A percentile compares a stretch with the other conserved stretches of the same genome.
phyloP scores from a whole-genome alignment of 1,140 invertebrate species.

The Dendrolimus kikuchii region DNA sequence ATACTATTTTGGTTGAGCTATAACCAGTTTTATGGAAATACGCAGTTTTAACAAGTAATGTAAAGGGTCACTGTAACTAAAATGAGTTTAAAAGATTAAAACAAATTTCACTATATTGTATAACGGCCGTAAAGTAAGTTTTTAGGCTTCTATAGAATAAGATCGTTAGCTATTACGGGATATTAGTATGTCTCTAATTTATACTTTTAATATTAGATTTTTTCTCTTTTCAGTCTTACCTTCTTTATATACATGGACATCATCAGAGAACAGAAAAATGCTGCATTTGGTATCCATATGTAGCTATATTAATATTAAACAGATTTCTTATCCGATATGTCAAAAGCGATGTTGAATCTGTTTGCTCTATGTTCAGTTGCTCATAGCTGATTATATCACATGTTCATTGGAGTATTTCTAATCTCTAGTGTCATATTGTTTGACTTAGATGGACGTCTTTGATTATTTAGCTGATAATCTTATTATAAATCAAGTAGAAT shows the following conservation, averaged over 20 bases:
- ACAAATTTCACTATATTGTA: no score
- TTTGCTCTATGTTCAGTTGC: conserved; percentile 4
- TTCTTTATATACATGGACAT: conserved; percentile 58
- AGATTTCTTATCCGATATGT: conserved; percentile 10
- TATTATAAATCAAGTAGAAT: not conserved
- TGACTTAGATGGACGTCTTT: conserved; percentile 21
- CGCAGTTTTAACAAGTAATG: no score
- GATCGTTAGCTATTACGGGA: no score
- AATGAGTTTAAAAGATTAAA: no score
- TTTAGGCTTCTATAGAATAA: no score
- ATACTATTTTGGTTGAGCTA: no score
- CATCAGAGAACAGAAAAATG: conserved; percentile 17
- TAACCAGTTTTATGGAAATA: no score
- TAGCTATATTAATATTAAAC: not conserved
- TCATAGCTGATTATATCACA: conserved; percentile 29
- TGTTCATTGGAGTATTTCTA: conserved; percentile 23
- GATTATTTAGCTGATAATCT: conserved; percentile 1
- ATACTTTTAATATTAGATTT: conserved; percentile 18
- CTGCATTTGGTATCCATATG: conserved; percentile 1
- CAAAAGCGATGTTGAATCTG: conserved; percentile 14
- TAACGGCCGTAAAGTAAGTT: no score
- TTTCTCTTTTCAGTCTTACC: conserved; percentile 56
- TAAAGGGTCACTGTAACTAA: no score
- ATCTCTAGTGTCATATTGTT: conserved; percentile 19
- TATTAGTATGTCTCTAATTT: no score